phyloP scores from a whole-genome alignment of 2,888 invertebrate species.

The Stenchaetothrips biformis region DNA sequence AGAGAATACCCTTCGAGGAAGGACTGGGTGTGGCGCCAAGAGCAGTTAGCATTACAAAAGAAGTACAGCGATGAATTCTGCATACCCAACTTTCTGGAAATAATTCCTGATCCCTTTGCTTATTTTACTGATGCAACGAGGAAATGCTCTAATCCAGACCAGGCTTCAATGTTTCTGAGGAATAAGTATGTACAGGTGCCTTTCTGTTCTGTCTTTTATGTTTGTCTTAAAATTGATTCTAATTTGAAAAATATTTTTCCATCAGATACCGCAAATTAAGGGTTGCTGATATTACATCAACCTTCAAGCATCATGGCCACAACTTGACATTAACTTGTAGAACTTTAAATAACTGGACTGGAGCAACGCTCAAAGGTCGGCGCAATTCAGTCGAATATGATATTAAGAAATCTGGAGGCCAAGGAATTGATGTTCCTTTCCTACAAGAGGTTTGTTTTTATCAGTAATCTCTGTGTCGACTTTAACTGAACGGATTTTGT shows the following conservation, averaged over 20 bases:
- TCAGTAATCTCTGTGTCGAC: background rate
- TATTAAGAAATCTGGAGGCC: background rate
- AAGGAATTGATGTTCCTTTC: conserved; percentile 40
- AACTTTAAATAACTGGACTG: background rate
- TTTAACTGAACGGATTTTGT: too few species aligned
- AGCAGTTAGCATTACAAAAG: conserved; percentile 43
- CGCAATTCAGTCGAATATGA: background rate
- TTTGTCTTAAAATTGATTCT: background rate
- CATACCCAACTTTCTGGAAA: conserved; percentile 46
- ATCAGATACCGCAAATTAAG: background rate
- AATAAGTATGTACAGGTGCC: conserved; percentile 7
- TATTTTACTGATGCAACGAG: conserved; percentile 41
- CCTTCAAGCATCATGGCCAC: background rate
- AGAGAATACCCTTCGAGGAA: conserved; percentile 39
- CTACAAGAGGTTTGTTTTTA: conserved; percentile 43
- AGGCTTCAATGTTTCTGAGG: background rate
- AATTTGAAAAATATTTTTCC: too few species aligned
- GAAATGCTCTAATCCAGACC: conserved; percentile 15
- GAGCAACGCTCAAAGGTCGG: background rate
- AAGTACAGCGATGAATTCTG: conserved; percentile 48
- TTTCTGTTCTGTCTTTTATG: background rate
- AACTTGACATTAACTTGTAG: background rate
- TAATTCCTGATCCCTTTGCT: conserved; percentile 48
- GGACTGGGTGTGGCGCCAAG: background rate
- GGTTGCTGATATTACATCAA: background rate